Evolutionary conservation across 2,113 vertebrate species (phyloP).

Genomic region (Calyptommatus sinebrachiatus): DNA sequence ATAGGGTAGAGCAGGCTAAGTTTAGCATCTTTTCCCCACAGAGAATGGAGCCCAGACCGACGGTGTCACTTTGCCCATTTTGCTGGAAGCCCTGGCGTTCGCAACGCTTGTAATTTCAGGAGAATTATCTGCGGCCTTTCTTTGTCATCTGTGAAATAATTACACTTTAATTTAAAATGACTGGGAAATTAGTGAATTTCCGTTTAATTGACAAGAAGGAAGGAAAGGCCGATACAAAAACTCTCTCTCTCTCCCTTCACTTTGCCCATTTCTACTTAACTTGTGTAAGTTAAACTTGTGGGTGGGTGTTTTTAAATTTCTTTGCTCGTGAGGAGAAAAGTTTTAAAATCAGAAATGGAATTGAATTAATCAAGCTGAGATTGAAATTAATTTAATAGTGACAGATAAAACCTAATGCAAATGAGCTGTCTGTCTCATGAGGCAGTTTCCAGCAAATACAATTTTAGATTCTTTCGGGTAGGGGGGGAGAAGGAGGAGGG

Average conservation of each 20-base stretch:
- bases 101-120: constrained; percentile 7
- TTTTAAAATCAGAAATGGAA: constrained; percentile 17
- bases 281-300: constrained; percentile 15
- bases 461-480: neutral
- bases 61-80: neutral
- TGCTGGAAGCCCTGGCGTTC: neutral
- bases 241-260: neutral
- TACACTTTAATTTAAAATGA: neutral
- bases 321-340: neutral
- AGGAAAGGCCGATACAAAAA: neutral
- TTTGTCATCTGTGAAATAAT: constrained; percentile 5
- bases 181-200: constrained; percentile 34
- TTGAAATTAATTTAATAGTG: constrained; percentile 49
- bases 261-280: constrained; percentile 7
- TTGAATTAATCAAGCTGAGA: constrained; percentile 33
- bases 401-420: constrained; percentile 23
- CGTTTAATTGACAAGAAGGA: constrained; percentile 17
- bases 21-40: neutral
- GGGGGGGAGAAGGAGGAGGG: neutral
- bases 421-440: constrained; percentile 2
- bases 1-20: accelerated
- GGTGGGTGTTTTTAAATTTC: neutral
- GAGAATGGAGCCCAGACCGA: neutral
- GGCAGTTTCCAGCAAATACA: neutral
- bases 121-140: constrained; percentile 16